phyloP scores from a whole-genome alignment of 53 echinoderm and acorn worm species.

The Henricia sp. region DNA sequence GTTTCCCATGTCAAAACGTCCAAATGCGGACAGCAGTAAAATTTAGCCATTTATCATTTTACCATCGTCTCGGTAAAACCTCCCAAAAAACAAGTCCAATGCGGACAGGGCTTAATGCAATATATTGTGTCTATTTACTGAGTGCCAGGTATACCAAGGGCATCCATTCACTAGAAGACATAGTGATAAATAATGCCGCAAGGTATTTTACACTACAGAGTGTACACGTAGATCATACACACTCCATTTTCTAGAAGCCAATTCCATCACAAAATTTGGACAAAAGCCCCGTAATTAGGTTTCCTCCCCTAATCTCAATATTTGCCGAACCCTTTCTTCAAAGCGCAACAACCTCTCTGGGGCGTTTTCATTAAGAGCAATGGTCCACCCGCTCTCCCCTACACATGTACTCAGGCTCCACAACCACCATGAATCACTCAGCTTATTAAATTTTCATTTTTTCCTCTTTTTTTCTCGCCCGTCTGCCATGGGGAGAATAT shows the following conservation, averaged over 20 bases:
- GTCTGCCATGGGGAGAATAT: background rate
- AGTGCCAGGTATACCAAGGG: too few species aligned
- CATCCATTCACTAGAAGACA: too few species aligned
- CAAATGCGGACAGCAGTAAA: too few species aligned
- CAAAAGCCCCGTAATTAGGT: constrained; percentile 38
- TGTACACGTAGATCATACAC: background rate
- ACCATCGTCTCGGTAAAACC: too few species aligned
- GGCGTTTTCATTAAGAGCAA: constrained; percentile 41
- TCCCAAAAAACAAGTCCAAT: too few species aligned
- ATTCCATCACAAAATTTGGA: background rate
- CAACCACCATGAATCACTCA: constrained; percentile 41
- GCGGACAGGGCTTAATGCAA: too few species aligned
- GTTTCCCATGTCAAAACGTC: too few species aligned
- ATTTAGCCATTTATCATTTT: too few species aligned
- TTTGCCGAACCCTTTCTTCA: constrained; percentile 24
- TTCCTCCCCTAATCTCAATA: constrained; percentile 32
- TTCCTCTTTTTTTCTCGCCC: background rate
- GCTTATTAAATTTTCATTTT: constrained; percentile 55
- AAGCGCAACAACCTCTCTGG: constrained; percentile 20
- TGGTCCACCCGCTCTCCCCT: background rate
- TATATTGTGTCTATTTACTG: too few species aligned
- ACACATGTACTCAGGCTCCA: background rate
- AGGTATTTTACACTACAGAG: background rate
- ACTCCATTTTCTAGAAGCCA: background rate
- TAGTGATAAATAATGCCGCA: too few species aligned